Base-by-base conservation (phyloP, 2,113 vertebrate genomes). In the Bolborhynchus lineola region DNA sequence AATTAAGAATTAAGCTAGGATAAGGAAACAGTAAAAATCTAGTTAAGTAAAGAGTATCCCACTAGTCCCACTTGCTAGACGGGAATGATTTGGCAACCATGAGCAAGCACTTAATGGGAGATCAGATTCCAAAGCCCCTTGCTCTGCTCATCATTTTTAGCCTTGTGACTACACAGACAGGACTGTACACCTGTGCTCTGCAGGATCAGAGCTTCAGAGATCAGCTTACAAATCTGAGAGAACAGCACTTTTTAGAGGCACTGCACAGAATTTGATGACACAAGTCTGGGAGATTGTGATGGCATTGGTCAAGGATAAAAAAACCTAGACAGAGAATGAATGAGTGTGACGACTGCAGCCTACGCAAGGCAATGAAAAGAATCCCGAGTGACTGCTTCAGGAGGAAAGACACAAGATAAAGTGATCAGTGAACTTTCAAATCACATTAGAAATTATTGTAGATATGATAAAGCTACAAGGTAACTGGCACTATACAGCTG, bases 111-210 rank as follows among this genome's bases (percentile, higher is more conserved):
- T 49, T 46, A 67, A 17, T 0, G 3, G 69, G 88, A 71, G 79
- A 93, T 94, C 57, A 76, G 82, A 80, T 97, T 96, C 88, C 94
- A 52, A 16, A 9, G 35, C 15, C 21, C 35, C 15, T 78, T 55
- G 78, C 68, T 44, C 86, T 82, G 67, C 37, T 94, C 49, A 67
- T 87, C 72, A 37, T 91, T 95, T 96, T 96, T 93, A 95, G 93
- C 87, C 69, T 77, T 70, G 63, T 96, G 95, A 96, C 92, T 92
- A 80, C 91, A 72, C 46, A 16, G 41, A 67, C 86, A 92, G 65
- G 81, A 50, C 82, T 81, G 86, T 19, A 83, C 86, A 92, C 91
- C 72, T 94, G 92, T 88, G 95, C 79, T 63, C 52, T 33, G 72
- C 72, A 90, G 88, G 78, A 81, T 89, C 26, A 28, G 47, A 72